phyloP scores from a whole-genome alignment of 1,140 invertebrate species.

The Lamellibrachia luymesi region DNA sequence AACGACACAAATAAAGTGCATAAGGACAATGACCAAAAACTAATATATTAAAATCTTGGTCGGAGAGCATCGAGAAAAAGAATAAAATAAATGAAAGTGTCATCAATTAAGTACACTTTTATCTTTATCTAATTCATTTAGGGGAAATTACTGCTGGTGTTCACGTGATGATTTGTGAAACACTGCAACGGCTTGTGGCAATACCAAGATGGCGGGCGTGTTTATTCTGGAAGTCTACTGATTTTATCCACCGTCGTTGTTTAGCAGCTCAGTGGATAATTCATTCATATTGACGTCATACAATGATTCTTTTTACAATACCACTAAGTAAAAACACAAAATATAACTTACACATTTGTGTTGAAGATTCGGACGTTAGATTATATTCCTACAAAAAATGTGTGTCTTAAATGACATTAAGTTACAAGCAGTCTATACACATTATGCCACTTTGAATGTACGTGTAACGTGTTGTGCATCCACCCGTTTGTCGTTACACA shows the following conservation, averaged over 20 bases:
- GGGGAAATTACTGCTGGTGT: too few species aligned
- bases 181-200: too few species aligned
- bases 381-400: not conserved
- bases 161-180: too few species aligned
- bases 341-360: not conserved
- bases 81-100: too few species aligned
- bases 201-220: too few species aligned
- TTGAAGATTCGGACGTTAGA: not conserved
- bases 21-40: not conserved
- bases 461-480: not conserved
- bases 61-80: too few species aligned
- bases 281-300: not conserved
- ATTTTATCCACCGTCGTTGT: too few species aligned
- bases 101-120: too few species aligned
- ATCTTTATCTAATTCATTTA: too few species aligned
- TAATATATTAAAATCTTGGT: not conserved
- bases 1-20: not conserved
- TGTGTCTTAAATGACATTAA: not conserved
- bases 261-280: not conserved
- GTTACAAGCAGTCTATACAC: not conserved
- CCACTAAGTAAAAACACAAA: too few species aligned
- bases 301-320: too few species aligned
- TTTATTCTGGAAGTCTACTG: too few species aligned
- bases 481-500: not conserved
- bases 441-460: not conserved